phyloP scores from a whole-genome alignment of 2,888 invertebrate species.

The Drosophila cyrtoloma region DNA sequence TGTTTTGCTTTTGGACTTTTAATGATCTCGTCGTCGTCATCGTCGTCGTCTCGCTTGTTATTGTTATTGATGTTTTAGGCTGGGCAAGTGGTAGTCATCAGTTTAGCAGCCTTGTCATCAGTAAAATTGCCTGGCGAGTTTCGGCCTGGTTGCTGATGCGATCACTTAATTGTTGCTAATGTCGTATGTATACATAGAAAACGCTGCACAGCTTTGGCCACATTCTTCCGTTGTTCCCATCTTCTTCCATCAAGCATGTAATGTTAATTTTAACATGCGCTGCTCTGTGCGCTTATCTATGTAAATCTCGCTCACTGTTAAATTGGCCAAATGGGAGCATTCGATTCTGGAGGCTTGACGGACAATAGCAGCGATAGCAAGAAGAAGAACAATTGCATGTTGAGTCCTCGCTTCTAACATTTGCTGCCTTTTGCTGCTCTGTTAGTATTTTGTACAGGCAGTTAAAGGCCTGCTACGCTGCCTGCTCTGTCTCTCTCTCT shows the following conservation, averaged over 20 bases:
- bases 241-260: neutral
- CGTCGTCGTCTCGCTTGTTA: constrained; percentile 30
- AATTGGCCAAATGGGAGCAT: neutral
- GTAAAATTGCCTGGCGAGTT: constrained; percentile 28
- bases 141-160: constrained; percentile 6
- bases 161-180: constrained; percentile 5
- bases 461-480: constrained; percentile 70
- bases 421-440: constrained; percentile 38
- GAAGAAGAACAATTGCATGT: constrained; percentile 27
- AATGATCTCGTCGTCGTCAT: constrained; percentile 70
- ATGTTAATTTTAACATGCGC: constrained; percentile 26
- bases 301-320: neutral
- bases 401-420: constrained; percentile 24
- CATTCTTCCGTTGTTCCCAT: constrained; percentile 2
- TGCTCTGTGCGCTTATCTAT: neutral
- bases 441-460: constrained; percentile 74
- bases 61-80: constrained; percentile 39
- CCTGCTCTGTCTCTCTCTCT: constrained; percentile 14
- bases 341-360: neutral
- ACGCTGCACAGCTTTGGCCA: constrained; percentile 11
- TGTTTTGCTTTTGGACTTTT: constrained; percentile 82
- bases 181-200: neutral
- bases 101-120: constrained; percentile 65
- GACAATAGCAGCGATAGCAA: neutral
- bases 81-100: constrained; percentile 50